Percentiles rank a stretch among this genome's conserved stretches.
Evolutionary conservation across 2,888 invertebrate genomes (phyloP).

Genomic region (Dicycla oo): DNA sequence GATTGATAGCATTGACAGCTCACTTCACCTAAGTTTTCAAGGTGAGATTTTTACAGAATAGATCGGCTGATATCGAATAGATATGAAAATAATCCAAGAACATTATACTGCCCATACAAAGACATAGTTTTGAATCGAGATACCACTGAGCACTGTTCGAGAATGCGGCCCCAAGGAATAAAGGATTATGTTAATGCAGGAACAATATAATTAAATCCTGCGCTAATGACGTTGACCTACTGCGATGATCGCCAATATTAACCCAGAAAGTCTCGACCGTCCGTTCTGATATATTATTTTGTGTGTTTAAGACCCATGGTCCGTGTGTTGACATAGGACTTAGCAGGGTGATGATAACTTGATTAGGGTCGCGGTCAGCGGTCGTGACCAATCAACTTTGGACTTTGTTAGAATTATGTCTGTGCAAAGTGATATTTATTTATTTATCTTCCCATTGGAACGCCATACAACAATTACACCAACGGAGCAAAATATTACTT

Average conservation of each 20-base stretch:
- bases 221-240: neutral
- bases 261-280: neutral
- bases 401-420: conserved; percentile 6
- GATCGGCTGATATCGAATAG: neutral
- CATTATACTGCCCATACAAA: neutral
- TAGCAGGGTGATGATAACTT: conserved; percentile 20
- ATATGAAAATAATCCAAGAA: neutral
- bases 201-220: conserved; percentile 8
- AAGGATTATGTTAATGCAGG: neutral
- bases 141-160: too few species aligned
- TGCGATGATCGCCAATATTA: neutral
- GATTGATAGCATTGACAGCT: too few species aligned
- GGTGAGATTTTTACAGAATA: neutral
- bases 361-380: conserved; percentile 27
- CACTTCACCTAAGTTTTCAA: too few species aligned
- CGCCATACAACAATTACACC: too few species aligned
- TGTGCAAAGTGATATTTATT: neutral
- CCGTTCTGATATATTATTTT: neutral
- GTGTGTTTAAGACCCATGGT: neutral
- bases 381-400: conserved; percentile 6
- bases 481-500: too few species aligned
- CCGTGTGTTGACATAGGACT: conserved; percentile 12
- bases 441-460: too few species aligned
- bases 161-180: neutral
- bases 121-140: too few species aligned